Conservation (phyloP, 2,888 invertebrate species). For the Rotaria sp. region DNA sequence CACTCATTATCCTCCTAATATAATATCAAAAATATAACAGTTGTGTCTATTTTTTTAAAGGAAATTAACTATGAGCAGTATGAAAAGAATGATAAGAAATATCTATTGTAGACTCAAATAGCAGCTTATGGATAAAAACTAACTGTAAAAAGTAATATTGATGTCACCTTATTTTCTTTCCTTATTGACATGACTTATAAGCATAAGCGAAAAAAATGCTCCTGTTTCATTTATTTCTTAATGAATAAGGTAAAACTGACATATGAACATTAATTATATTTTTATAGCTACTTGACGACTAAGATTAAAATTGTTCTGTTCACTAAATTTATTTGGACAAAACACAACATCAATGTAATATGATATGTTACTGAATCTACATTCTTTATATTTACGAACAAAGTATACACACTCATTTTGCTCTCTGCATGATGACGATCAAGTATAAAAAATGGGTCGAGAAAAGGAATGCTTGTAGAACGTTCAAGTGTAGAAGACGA, state of each 20-base stretch:
- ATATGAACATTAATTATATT: background rate
- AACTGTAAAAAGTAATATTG: background rate
- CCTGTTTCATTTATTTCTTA: background rate
- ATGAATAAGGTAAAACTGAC: background rate
- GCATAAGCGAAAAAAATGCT: background rate
- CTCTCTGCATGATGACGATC: background rate
- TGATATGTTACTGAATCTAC: background rate
- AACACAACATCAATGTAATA: too few species aligned
- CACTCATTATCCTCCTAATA: too few species aligned
- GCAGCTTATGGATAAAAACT: background rate
- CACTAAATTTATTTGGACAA: background rate
- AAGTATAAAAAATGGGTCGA: background rate
- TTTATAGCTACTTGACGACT: background rate
- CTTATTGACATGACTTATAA: background rate
- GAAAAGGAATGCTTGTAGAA: background rate
- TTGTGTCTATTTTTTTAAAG: too few species aligned
- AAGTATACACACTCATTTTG: background rate
- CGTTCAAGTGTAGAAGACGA: conserved; percentile 1
- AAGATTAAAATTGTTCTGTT: background rate
- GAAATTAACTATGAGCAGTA: background rate
- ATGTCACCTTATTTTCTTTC: background rate
- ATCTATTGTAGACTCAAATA: background rate
- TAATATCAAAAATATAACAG: too few species aligned
- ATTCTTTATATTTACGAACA: background rate
- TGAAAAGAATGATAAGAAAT: background rate